Evolutionary conservation across 2,797 vertebrate species (phyloP), one percentile per base, ranked within the genome.

Genomic region (Echiichthys vipera): DNA sequence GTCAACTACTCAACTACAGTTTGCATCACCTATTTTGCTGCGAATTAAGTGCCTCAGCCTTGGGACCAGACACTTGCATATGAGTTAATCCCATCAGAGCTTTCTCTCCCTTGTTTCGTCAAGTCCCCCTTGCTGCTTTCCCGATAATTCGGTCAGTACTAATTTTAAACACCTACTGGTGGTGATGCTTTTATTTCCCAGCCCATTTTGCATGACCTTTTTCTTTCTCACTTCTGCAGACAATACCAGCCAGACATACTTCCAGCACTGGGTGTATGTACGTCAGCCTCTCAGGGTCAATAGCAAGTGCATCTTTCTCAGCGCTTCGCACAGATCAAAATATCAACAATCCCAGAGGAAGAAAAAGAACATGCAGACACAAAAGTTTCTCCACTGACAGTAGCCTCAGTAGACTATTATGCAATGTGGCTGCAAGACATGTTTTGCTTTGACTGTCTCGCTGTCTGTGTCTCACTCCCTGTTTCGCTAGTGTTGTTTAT

Each of bases 11-110:
- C n/a, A n/a, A n/a, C n/a, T n/a, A n/a, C n/a, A n/a, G 37, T 51
- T 43, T 34, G 20, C 25, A 29, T 22, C 29, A 32, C n/a, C n/a
- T n/a, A n/a, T n/a, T n/a, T n/a, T n/a, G n/a, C n/a, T n/a, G n/a
- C n/a, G n/a, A n/a, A 2, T 22, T 18, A 18, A 10, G 36, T 61
- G 11, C 12, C n/a, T 29, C 6, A 12, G 32, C 30, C 25, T 12
- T 12, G 45, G 50, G 65, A 70, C 36, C 47, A 39, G 34, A 36
- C 37, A n/a, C 18, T 51, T 58, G 39, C 59, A 4, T 2, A 15
- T 42, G 5, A 55, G 43, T 15, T 15, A 64, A 53, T 59, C 73
- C 43, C 61, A 36, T 37, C n/a, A 22, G 68, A 66, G 51, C 5
- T 39, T 11, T 70, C 18, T 59, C 47, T 40, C n/a, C 29, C 8